Evolutionary conservation across 2,797 vertebrate genomes (phyloP).

Genomic region (Miichthys miiuy): DNA sequence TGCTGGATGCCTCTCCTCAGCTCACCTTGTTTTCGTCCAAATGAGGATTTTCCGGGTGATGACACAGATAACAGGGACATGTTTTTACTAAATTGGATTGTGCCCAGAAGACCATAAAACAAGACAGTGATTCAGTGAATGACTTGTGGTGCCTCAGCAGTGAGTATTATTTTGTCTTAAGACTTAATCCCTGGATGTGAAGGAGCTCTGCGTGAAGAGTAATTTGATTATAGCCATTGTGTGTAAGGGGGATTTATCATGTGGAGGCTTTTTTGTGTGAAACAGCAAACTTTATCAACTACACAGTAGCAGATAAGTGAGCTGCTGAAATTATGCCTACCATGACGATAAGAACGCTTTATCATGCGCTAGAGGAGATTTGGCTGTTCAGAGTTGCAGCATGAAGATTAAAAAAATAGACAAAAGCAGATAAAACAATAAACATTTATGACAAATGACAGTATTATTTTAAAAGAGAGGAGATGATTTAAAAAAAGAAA

Average conservation of each 20-base stretch:
- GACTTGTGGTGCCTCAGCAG: conserved; percentile 32
- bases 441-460: conserved; percentile 14
- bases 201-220: conserved; percentile 50
- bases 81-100: conserved; percentile 26
- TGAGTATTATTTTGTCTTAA: conserved; percentile 49
- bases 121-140: conserved; percentile 28
- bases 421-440: conserved; percentile 22
- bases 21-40: neutral
- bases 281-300: conserved; percentile 48
- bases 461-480: neutral
- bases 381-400: neutral
- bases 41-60: conserved; percentile 20
- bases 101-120: conserved; percentile 28
- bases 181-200: conserved; percentile 62
- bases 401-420: conserved; percentile 5
- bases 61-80: conserved; percentile 17
- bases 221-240: conserved; percentile 69
- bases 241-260: conserved; percentile 40
- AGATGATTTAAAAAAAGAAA: conserved; percentile 12
- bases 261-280: conserved; percentile 50
- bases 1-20: neutral
- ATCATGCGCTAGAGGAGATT: conserved; percentile 28
- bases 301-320: conserved; percentile 36
- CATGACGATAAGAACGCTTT: conserved; percentile 45
- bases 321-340: conserved; percentile 34